These are phyloP conservation scores for Nerophis lumbriciformis DNA, from an alignment of 2,113 vertebrate species.

Conservation along the genomic window DNA sequence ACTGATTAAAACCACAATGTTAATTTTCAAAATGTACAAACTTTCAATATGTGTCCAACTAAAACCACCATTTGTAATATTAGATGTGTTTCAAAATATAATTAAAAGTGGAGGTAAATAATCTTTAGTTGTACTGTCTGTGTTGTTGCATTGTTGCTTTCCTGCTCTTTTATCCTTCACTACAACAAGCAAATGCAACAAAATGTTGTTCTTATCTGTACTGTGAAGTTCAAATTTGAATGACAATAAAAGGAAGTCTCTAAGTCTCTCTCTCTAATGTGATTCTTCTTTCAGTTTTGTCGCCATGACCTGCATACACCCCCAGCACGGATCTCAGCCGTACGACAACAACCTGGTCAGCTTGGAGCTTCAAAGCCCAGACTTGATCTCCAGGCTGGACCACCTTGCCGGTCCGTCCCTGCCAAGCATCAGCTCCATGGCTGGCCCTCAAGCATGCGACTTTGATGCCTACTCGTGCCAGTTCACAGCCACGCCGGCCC, in stretches of 20 bases:
- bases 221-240: too few relatives aligned
- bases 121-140: too few relatives aligned
- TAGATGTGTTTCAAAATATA: too few relatives aligned
- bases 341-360: slow-evolving; percentile 74
- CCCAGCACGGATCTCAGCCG: slow-evolving; percentile 78
- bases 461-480: slow-evolving; percentile 88
- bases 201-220: too few relatives aligned
- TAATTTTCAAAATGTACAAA: too few relatives aligned
- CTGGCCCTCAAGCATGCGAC: slow-evolving; percentile 77
- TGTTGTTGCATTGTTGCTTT: too few relatives aligned
- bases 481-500: slow-evolving; percentile 63
- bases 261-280: neutral
- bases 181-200: too few relatives aligned
- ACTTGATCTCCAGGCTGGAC: slow-evolving; percentile 75
- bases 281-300: slow-evolving; percentile 30
- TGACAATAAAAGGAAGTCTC: neutral
- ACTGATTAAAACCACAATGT: too few relatives aligned
- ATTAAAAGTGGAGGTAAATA: too few relatives aligned
- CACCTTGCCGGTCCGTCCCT: slow-evolving; percentile 70
- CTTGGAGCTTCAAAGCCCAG: slow-evolving; percentile 77
- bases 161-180: neutral
- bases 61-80: too few relatives aligned
- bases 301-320: slow-evolving; percentile 96
- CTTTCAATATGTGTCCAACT: too few relatives aligned
- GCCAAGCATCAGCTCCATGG: slow-evolving; percentile 86